A percentile compares a stretch with the other conserved stretches of the same genome.
These are phyloP conservation scores for Adineta ricciae DNA, from an alignment of 2,888 invertebrate genomes.

Conservation along the genomic window DNA sequence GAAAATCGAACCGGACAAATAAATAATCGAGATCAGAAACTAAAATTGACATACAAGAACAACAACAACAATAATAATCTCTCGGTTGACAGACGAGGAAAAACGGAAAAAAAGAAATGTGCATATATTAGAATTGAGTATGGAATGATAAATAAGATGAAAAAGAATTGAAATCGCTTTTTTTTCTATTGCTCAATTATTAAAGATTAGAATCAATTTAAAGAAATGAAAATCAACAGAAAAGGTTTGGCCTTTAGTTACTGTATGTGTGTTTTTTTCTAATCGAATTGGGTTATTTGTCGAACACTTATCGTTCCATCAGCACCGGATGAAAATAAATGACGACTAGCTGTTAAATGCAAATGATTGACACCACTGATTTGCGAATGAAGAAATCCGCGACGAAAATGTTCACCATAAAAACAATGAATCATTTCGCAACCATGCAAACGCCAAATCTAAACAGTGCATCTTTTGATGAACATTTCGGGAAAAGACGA, in stretches of 20 bases:
- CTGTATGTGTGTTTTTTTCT: neutral
- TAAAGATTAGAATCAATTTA: constrained; percentile 46
- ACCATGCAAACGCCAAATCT: constrained; percentile 84
- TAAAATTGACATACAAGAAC: neutral
- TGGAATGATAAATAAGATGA: neutral
- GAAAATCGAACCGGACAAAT: neutral
- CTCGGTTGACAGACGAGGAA: neutral
- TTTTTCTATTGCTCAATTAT: constrained; percentile 14
- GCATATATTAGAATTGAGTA: neutral
- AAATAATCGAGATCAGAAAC: neutral
- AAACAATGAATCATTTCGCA: constrained; percentile 77
- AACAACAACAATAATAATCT: neutral
- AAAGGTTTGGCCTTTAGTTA: no score
- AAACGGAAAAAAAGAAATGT: neutral
- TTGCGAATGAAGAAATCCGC: constrained; percentile 88
- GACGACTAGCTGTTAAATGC: constrained; percentile 73
- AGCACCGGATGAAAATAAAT: constrained; percentile 92
- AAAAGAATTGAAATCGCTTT: neutral
- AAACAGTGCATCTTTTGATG: constrained; percentile 38
- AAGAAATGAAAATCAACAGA: neutral
- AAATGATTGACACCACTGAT: constrained; percentile 70
- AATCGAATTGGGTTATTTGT: constrained; percentile 54
- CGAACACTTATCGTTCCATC: constrained; percentile 97
- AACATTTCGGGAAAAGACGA: no score
- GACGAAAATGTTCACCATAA: constrained; percentile 77